Evolutionary conservation across 2,113 vertebrate species (phyloP).

Genomic region (Dolichotis patagonum): DNA sequence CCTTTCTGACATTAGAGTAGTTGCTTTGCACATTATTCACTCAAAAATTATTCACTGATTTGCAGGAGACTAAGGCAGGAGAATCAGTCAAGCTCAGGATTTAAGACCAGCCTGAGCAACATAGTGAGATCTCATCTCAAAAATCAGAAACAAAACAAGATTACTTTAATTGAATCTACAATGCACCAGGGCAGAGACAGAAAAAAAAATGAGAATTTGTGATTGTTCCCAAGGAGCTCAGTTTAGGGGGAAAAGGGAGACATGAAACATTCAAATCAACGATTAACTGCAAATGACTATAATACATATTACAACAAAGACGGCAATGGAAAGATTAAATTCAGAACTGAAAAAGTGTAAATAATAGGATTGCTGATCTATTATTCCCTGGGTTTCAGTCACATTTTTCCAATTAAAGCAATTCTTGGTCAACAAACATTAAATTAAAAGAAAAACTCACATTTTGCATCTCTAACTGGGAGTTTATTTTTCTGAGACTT

Average conservation of each 20-base stretch:
- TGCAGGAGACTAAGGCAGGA: not conserved
- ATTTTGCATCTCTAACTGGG: not conserved
- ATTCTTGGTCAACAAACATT: not conserved
- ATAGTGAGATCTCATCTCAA: not conserved
- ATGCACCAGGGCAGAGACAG: not conserved
- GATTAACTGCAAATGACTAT: not conserved
- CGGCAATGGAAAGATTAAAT: not conserved
- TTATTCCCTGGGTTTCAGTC: not conserved
- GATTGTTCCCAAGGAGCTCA: not conserved
- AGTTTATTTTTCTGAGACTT: not conserved
- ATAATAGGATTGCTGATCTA: not conserved
- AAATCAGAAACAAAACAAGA: not conserved
- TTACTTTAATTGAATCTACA: not conserved
- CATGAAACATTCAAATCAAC: not conserved
- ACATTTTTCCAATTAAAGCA: not conserved
- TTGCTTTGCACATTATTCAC: not conserved
- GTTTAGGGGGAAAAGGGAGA: not conserved
- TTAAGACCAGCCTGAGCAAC: not conserved
- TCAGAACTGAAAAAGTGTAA: not conserved
- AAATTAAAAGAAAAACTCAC: not conserved
- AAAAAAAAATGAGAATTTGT: not conserved
- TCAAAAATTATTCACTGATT: not conserved
- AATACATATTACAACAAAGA: not conserved
- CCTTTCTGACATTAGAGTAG: not conserved
- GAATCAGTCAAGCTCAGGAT: not conserved